A percentile compares a stretch with the other conserved stretches of the same genome.
phyloP scores from a whole-genome alignment of 92 coral and sea anemone genomes.

The Galaxea fascicularis region DNA sequence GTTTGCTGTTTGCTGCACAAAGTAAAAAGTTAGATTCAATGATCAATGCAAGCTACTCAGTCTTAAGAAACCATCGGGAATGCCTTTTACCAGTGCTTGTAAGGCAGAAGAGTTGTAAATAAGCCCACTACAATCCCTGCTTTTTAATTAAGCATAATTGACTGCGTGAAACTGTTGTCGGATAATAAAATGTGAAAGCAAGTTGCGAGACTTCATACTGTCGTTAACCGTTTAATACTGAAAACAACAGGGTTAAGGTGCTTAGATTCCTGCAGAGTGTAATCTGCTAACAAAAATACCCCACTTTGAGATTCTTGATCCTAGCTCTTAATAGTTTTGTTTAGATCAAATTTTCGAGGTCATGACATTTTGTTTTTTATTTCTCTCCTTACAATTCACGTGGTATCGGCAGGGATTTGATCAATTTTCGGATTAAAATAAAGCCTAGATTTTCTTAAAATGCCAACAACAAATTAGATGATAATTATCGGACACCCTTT shows the following conservation, averaged over 20 bases:
- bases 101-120: background rate
- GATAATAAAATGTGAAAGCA: constrained; percentile 19
- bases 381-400: background rate
- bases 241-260: constrained; percentile 4
- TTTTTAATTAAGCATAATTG: background rate
- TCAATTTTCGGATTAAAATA: background rate
- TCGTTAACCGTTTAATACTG: background rate
- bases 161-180: constrained; percentile 9
- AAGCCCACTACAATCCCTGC: background rate
- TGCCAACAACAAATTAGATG: background rate
- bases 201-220: constrained; percentile 7
- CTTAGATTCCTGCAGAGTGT: constrained; percentile 3
- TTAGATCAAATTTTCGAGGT: background rate
- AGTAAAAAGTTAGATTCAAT: too few species aligned
- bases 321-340: background rate
- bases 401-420: background rate
- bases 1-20: too few species aligned
- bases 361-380: background rate
- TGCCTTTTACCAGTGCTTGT: too few species aligned
- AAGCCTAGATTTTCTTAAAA: background rate
- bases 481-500: too few species aligned
- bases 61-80: too few species aligned
- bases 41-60: too few species aligned
- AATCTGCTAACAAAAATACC: background rate
- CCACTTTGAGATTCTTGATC: background rate